Conservation (phyloP, 2,113 vertebrate genomes). For the Pseudopipra pipra region DNA sequence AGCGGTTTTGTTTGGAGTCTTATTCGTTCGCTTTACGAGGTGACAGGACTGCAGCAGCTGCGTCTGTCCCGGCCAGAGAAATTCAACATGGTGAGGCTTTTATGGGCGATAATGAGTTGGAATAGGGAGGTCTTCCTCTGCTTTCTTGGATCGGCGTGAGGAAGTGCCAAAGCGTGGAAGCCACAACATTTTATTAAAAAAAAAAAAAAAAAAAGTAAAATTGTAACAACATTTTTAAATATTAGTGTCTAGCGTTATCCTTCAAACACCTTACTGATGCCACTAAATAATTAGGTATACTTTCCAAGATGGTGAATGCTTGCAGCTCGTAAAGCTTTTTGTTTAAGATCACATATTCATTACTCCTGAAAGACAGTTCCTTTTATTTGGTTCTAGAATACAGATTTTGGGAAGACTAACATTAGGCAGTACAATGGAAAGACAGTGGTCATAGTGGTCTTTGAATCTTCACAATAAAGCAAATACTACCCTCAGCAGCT, state of each 20-base stretch:
- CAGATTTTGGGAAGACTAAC: not conserved
- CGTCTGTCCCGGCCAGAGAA: not conserved
- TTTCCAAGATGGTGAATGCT: not conserved
- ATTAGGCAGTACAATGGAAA: not conserved
- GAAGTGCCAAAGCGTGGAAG: not conserved
- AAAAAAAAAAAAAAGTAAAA: not conserved
- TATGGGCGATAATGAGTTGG: fast-evolving
- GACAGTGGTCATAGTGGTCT: not conserved
- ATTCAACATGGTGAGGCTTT: not conserved
- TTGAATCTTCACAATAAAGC: not conserved
- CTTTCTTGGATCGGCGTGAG: not conserved
- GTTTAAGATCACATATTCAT: fast-evolving
- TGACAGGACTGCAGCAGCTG: not conserved
- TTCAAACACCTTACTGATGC: not conserved
- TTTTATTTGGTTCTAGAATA: not conserved
- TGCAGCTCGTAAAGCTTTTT: not conserved
- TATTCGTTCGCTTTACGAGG: fast-evolving
- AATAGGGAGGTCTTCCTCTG: not conserved
- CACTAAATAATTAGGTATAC: not conserved
- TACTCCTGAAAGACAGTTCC: not conserved
- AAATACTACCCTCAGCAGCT: not conserved
- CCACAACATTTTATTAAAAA: not conserved
- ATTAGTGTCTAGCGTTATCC: fast-evolving
- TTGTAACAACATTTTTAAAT: not conserved
- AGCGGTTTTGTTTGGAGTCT: not conserved